phyloP scores from a whole-genome alignment of 2,797 vertebrate species.

The Leptatherina wallacei region DNA sequence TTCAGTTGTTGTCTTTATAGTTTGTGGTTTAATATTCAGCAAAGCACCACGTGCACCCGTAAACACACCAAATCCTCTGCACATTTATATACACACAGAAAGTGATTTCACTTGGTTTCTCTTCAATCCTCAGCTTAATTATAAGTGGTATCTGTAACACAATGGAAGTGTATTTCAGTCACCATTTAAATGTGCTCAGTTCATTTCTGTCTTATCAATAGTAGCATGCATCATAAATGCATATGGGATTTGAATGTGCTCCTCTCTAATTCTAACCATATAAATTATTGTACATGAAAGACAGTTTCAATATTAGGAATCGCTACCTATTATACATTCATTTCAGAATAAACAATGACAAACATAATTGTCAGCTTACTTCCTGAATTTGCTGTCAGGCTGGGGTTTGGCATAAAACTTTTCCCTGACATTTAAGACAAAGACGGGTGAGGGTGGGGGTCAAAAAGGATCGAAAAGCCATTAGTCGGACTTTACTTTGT shows the following conservation, averaged over 20 bases:
- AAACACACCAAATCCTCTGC: constrained; percentile 50
- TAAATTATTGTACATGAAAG: constrained; percentile 68
- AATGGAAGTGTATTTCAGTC: constrained; percentile 77
- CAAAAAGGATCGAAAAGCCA: constrained; percentile 76
- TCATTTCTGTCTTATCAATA: constrained; percentile 77
- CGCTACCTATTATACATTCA: constrained; percentile 57
- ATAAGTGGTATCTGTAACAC: constrained; percentile 79
- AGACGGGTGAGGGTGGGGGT: constrained; percentile 31
- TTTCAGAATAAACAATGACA: constrained; percentile 42
- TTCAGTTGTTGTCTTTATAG: constrained; percentile 75
- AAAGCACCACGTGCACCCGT: constrained; percentile 66
- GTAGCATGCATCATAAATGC: constrained; percentile 76
- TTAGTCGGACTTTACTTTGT: constrained; percentile 84
- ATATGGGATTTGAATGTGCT: constrained; percentile 73
- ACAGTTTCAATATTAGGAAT: constrained; percentile 53
- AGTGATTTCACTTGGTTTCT: constrained; percentile 74
- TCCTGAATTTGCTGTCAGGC: constrained; percentile 22
- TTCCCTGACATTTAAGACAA: constrained; percentile 73
- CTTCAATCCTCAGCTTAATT: constrained; percentile 80
- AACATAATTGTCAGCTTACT: constrained; percentile 8
- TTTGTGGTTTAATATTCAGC: constrained; percentile 82
- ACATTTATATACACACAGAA: constrained; percentile 35
- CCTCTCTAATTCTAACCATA: constrained; percentile 71
- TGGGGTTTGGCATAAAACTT: constrained; percentile 61
- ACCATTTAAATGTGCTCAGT: constrained; percentile 70